Conservation (phyloP, 2,113 vertebrate genomes). For the Symphodus melops region DNA sequence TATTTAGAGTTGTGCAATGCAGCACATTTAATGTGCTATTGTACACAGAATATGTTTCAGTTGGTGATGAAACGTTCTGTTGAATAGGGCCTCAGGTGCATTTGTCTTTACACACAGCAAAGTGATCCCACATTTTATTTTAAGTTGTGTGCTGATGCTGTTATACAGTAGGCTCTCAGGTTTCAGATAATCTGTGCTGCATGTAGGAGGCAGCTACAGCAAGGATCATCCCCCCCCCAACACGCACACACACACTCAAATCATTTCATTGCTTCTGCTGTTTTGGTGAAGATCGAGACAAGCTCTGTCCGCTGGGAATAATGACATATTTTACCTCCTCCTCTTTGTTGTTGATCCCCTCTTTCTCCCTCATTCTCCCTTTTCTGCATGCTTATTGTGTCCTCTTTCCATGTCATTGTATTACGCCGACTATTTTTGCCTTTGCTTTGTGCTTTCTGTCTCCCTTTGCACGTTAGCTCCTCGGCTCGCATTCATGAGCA, state of each 20-base stretch:
- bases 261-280: slow-evolving; percentile 30
- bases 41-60: slow-evolving; percentile 42
- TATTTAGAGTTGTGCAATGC: slow-evolving; percentile 36
- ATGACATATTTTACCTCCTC: slow-evolving; percentile 47
- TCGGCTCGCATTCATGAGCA: slow-evolving; percentile 49
- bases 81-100: slow-evolving; percentile 53
- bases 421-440: slow-evolving; percentile 57
- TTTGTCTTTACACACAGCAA: slow-evolving; percentile 28
- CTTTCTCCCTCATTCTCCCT: slow-evolving; percentile 14
- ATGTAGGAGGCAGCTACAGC: slow-evolving; percentile 32
- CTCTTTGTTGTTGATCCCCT: slow-evolving; percentile 38
- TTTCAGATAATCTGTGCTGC: slow-evolving; percentile 43
- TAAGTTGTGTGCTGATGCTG: slow-evolving; percentile 41
- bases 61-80: slow-evolving; percentile 70
- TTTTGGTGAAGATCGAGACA: slow-evolving; percentile 41
- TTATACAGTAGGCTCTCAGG: slow-evolving; percentile 28
- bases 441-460: slow-evolving; percentile 48
- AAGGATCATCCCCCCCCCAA: too few relatives aligned
- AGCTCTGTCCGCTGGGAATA: slow-evolving; percentile 55
- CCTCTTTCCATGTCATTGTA: slow-evolving; percentile 46
- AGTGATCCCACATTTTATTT: slow-evolving; percentile 58
- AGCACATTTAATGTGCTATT: slow-evolving; percentile 36
- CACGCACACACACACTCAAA: slow-evolving; percentile 9
- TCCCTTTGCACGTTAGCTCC: slow-evolving; percentile 25
- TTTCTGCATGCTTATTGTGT: slow-evolving; percentile 43